Evolutionary conservation across 2,113 vertebrate genomes (phyloP).

Genomic region (Dinomys branickii): DNA sequence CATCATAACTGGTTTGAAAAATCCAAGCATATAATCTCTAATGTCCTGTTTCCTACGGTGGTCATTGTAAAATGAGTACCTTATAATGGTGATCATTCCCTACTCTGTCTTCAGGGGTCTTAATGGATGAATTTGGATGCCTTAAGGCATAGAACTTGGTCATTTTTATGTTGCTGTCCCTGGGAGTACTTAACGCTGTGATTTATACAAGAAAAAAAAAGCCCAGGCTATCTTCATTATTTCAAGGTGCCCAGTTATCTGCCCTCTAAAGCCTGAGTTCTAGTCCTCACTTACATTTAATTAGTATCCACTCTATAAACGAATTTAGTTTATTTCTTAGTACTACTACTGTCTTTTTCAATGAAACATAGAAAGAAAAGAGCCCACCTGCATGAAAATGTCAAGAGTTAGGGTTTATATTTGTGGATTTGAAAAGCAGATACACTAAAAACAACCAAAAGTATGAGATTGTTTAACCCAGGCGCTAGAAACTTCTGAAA

Average conservation of each 20-base stretch:
- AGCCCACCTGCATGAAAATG: slow-evolving; percentile 53
- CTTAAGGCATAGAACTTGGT: background rate
- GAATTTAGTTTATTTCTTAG: slow-evolving; percentile 1
- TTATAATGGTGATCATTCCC: background rate
- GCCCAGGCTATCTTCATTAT: no score
- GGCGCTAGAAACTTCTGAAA: slow-evolving; percentile 79
- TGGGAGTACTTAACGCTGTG: slow-evolving; percentile 8
- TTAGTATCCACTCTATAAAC: background rate
- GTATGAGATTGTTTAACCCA: slow-evolving; percentile 68
- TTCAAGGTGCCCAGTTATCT: no score
- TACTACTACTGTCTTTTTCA: slow-evolving; percentile 7
- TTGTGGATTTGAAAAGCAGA: slow-evolving; percentile 41
- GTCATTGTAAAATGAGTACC: background rate
- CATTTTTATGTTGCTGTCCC: slow-evolving; percentile 23
- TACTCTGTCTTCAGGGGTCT: background rate
- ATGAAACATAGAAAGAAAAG: slow-evolving; percentile 8
- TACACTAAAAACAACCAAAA: slow-evolving; percentile 73
- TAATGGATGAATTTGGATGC: background rate
- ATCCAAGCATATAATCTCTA: slow-evolving; percentile 16
- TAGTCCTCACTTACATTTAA: no score
- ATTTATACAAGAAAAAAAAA: no score
- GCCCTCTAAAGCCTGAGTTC: no score
- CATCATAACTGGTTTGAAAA: slow-evolving; percentile 17
- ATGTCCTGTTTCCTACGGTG: background rate
- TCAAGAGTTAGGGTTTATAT: slow-evolving; percentile 65